Conservation (phyloP, 2,113 vertebrate genomes). For the Cichladusa arquata region DNA sequence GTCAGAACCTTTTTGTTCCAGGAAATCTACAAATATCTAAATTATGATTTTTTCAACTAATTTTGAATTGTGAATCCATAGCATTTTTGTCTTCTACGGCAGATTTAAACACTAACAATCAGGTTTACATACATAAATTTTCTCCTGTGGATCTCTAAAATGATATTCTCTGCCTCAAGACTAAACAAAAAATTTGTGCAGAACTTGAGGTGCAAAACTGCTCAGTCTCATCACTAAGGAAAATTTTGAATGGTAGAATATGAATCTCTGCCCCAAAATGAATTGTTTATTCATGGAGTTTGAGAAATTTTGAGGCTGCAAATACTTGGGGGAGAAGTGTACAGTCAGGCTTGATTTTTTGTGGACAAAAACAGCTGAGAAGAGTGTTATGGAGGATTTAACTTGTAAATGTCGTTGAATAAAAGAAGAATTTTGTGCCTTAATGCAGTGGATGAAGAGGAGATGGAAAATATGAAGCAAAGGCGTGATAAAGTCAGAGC, state of each 20-base stretch:
- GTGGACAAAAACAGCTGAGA: not conserved
- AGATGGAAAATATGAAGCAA: not conserved
- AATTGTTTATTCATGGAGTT: not conserved
- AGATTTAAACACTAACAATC: not conserved
- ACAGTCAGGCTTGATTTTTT: not conserved
- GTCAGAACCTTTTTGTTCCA: not conserved
- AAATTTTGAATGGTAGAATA: not conserved
- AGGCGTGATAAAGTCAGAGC: not conserved
- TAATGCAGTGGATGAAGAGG: not conserved
- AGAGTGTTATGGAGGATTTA: not conserved
- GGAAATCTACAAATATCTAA: not conserved
- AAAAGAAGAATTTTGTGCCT: not conserved
- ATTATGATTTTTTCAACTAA: not conserved
- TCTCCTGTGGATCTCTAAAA: not conserved
- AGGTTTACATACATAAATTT: not conserved
- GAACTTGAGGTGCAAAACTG: not conserved
- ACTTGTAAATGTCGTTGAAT: not conserved
- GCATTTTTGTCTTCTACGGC: not conserved
- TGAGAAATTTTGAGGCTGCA: not conserved
- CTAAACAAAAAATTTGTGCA: not conserved
- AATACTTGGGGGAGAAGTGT: not conserved
- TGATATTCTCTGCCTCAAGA: not conserved
- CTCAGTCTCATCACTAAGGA: not conserved
- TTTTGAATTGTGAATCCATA: not conserved
- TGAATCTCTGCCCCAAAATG: not conserved